Evolutionary conservation across 2,797 vertebrate species (phyloP), one percentile per base, ranked within the genome.

Genomic region (Darevskia mixta): DNA sequence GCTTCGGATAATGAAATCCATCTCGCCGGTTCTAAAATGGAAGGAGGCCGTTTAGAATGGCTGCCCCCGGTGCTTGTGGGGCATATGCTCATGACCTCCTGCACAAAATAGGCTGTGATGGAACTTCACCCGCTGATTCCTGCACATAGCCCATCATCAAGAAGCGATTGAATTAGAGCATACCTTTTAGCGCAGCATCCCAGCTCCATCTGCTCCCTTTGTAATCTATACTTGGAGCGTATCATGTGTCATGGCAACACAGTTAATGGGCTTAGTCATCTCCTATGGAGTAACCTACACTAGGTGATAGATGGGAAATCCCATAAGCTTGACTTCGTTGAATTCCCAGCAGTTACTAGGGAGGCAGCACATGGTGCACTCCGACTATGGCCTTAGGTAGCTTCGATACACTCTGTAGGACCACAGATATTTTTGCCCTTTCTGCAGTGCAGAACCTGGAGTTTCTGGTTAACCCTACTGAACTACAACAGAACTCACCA

Each of bases 1-100:
- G 86, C 91, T 92, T 92, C 0, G 1, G 72, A 89, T 89, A 92
- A 92, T 90, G 90, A 89, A 73, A 66, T 8, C 78, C 79, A 76
- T 67, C 76, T 58, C 8, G 3, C 61, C 58, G 45, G 23, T 79
- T 93, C 88, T 87, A 91, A 92, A 87, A 86, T 10, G 67, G 78
- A 89, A 84, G 84, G 58, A 84, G 86, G 75, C 41, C 7, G 1
- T 86, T 89, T 81, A 77, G 67, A 49, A 49, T 3, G 4, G 75
- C 35, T n/a, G 27, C 66, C 27, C 45, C 35, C 1, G 32, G 41
- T 38, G 64, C 27, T 83, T 67, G 38, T 10, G 71, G 89, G 90
- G 27, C 79, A 71, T 29, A 45, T 84, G 35, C 55, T 64, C 49
- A 3, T 45, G 69, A 58, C 35, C 38, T 80, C 78, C 29, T 3